A percentile compares a stretch with the other conserved stretches of the same genome.
Evolutionary conservation across 2,888 invertebrate species (phyloP).

Genomic region (Microchrysa polita): DNA sequence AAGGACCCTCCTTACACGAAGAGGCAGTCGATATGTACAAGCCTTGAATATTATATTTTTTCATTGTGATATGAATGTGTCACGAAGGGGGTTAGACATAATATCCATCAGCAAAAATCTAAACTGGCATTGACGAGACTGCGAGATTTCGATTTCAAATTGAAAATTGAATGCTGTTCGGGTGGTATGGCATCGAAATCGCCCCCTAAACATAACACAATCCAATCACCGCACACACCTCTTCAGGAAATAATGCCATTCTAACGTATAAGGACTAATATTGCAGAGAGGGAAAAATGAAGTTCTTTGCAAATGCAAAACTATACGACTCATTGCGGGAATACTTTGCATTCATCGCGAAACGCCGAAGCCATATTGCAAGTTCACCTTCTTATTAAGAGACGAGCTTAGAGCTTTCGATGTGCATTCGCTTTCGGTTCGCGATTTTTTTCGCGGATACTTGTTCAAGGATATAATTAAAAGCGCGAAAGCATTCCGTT

Average conservation of each 20-base stretch:
- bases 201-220: not conserved
- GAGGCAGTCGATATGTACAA: not conserved
- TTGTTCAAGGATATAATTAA: not conserved
- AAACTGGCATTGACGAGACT: not conserved
- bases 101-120: slow-evolving; percentile 1
- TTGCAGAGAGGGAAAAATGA: slow-evolving; percentile 8
- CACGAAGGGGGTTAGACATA: not conserved
- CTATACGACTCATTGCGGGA: not conserved
- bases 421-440: not conserved
- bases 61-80: slow-evolving; percentile 16
- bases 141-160: slow-evolving; percentile 15
- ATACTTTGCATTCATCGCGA: not conserved
- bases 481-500: slow-evolving; percentile 8
- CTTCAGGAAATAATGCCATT: not conserved
- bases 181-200: not conserved
- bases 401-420: slow-evolving; percentile 4
- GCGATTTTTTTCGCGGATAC: slow-evolving; percentile 15
- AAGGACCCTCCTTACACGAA: not conserved
- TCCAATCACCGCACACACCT: not conserved
- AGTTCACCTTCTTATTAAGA: not conserved
- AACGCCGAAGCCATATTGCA: not conserved
- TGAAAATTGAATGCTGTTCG: not conserved
- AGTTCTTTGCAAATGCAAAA: not conserved
- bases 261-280: slow-evolving; percentile 30
- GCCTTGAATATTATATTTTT: not conserved